Percentiles rank a stretch among this genome's conserved stretches.
phyloP scores from a whole-genome alignment of 2,797 vertebrate genomes.

The Coccyzus lansbergi region DNA sequence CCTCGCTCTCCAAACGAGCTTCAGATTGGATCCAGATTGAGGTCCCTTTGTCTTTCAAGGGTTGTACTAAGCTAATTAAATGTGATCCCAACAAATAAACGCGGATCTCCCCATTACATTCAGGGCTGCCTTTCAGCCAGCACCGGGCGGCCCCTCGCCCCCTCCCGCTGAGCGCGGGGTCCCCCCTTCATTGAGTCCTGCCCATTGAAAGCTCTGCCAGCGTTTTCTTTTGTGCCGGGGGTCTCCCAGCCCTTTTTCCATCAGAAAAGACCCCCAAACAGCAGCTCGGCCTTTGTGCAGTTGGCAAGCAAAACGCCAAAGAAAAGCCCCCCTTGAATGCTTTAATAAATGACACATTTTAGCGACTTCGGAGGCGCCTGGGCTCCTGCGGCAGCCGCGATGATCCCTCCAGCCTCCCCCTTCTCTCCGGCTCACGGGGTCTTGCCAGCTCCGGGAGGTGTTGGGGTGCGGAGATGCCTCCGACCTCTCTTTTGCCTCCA shows the following conservation, averaged over 20 bases:
- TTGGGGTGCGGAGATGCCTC: no score
- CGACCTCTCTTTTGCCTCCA: no score
- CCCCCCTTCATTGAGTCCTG: slow-evolving; percentile 83
- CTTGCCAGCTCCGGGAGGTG: slow-evolving; percentile 5
- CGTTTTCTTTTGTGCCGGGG: slow-evolving; percentile 85
- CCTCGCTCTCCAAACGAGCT: slow-evolving; percentile 80
- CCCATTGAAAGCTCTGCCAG: slow-evolving; percentile 86
- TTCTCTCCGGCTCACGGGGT: slow-evolving; percentile 2
- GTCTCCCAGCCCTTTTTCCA: slow-evolving; percentile 80
- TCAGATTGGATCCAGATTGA: slow-evolving; percentile 86
- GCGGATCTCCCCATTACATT: slow-evolving; percentile 81
- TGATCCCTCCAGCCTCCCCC: background rate
- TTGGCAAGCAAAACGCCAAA: slow-evolving; percentile 72
- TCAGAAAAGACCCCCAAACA: slow-evolving; percentile 80
- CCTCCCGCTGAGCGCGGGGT: slow-evolving; percentile 72
- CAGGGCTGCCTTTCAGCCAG: slow-evolving; percentile 76
- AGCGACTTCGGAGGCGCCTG: slow-evolving; percentile 70
- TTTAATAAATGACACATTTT: slow-evolving; percentile 80
- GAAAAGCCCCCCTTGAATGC: slow-evolving; percentile 75
- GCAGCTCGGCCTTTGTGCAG: slow-evolving; percentile 82
- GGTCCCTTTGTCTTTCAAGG: slow-evolving; percentile 84
- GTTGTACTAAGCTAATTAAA: slow-evolving; percentile 89
- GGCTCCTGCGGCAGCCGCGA: slow-evolving; percentile 53
- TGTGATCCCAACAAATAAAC: slow-evolving; percentile 84
- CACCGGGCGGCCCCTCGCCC: slow-evolving; percentile 63